A percentile compares a stretch with the other conserved stretches of the same genome.
phyloP scores from a whole-genome alignment of 2,113 vertebrate genomes.

The Xenus cinereus region DNA sequence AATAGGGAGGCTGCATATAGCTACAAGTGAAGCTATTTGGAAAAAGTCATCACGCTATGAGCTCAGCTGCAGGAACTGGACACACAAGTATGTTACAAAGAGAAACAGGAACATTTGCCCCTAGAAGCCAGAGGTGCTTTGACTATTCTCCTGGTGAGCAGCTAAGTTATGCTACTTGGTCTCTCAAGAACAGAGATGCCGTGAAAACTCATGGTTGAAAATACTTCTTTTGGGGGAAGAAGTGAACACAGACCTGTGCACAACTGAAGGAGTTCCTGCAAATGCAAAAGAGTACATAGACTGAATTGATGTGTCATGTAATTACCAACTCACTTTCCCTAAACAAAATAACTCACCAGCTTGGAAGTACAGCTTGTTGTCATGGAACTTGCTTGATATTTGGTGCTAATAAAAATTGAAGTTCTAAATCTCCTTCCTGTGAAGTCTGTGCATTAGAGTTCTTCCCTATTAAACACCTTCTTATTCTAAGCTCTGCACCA shows the following conservation, averaged over 20 bases:
- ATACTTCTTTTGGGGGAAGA: not conserved
- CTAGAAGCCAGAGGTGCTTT: not conserved
- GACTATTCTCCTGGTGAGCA: not conserved
- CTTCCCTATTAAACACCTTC: slow-evolving; percentile 18
- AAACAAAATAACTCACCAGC: slow-evolving; percentile 30
- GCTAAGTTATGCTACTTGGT: not conserved
- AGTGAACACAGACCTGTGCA: not conserved
- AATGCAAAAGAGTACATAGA: not conserved
- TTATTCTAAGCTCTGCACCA: not conserved
- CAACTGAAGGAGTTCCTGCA: not conserved
- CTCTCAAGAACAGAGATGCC: not conserved
- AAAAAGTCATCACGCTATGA: not conserved
- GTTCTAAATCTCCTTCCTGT: slow-evolving; percentile 36
- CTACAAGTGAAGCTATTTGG: not conserved
- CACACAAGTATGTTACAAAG: not conserved
- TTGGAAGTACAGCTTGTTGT: slow-evolving; percentile 49
- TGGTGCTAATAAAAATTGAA: slow-evolving; percentile 52
- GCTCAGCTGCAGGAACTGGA: not conserved
- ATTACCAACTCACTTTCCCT: slow-evolving; percentile 6
- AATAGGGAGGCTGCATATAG: not conserved
- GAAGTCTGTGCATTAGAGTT: slow-evolving; percentile 4
- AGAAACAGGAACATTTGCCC: not conserved
- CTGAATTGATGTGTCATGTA: not conserved
- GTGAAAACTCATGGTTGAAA: not conserved
- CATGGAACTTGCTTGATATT: slow-evolving; percentile 57